Evolutionary conservation across 2,888 invertebrate genomes (phyloP).

Genomic region (Amiota communis): DNA sequence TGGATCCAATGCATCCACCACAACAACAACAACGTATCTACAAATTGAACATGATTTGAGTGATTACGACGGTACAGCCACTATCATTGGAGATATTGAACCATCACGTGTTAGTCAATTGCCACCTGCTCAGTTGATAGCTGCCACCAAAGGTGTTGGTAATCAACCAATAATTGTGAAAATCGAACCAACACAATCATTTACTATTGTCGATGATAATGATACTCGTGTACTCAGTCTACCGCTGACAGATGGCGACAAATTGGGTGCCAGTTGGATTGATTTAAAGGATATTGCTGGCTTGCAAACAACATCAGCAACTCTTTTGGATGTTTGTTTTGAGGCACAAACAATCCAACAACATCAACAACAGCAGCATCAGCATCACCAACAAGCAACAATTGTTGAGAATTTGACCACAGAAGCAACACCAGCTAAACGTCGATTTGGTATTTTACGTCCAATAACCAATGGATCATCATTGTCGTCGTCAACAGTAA

Average conservation of each 20-base stretch:
- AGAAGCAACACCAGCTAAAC: background rate
- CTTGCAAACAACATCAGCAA: slow-evolving; percentile 60
- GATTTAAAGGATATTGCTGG: slow-evolving; percentile 71
- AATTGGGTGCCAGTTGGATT: slow-evolving; percentile 71
- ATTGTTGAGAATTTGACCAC: background rate
- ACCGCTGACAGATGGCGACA: slow-evolving; percentile 69
- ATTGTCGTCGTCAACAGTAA: background rate
- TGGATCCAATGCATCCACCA: slow-evolving; percentile 42
- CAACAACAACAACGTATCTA: slow-evolving; percentile 53
- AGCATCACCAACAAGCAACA: slow-evolving; percentile 4
- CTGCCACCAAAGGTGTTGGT: slow-evolving; percentile 18
- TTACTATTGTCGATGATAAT: slow-evolving; percentile 70
- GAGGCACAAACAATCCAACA: slow-evolving; percentile 46
- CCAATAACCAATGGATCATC: background rate
- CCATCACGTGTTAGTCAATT: slow-evolving; percentile 46
- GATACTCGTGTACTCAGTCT: slow-evolving; percentile 70
- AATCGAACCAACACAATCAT: slow-evolving; percentile 71
- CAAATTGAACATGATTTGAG: slow-evolving; percentile 60
- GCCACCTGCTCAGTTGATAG: slow-evolving; percentile 48
- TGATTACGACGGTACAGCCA: slow-evolving; percentile 51
- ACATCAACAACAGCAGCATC: slow-evolving; percentile 38
- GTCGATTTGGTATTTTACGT: background rate
- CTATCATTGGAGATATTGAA: slow-evolving; percentile 30
- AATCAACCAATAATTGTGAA: slow-evolving; percentile 71
- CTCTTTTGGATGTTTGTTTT: slow-evolving; percentile 66